Conservation (phyloP, 2,113 vertebrate species). For the Notarius quadriscutis region DNA sequence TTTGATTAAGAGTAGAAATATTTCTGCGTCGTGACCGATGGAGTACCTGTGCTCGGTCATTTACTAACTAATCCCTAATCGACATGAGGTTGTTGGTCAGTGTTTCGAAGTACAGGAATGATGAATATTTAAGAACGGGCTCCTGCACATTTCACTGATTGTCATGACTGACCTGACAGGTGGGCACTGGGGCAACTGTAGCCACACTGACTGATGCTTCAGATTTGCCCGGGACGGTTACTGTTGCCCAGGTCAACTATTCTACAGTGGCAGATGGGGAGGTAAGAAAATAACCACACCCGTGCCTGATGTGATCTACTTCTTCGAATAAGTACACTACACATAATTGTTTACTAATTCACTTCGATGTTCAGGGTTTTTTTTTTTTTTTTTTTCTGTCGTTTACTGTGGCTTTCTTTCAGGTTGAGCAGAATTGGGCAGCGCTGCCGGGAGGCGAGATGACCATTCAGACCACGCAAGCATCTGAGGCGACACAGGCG, state of each 20-base stretch:
- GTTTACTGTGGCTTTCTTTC: neutral
- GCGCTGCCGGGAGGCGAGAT: conserved; percentile 94
- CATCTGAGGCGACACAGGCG: conserved; percentile 94
- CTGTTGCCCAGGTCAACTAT: conserved; percentile 96
- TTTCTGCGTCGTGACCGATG: neutral
- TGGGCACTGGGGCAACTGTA: conserved; percentile 94
- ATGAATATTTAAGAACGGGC: neutral
- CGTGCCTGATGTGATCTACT: neutral
- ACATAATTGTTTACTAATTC: neutral
- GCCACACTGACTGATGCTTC: conserved; percentile 95
- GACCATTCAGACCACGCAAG: conserved; percentile 98
- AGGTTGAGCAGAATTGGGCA: conserved; percentile 89
- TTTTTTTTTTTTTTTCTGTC: neutral
- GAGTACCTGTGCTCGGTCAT: neutral
- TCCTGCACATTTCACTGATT: neutral
- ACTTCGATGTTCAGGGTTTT: neutral
- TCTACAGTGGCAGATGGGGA: conserved; percentile 92
- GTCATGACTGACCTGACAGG: conserved; percentile 66
- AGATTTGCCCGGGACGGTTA: conserved; percentile 91
- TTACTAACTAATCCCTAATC: neutral
- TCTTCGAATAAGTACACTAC: neutral
- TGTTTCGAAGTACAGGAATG: neutral
- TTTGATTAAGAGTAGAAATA: neutral
- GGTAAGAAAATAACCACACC: conserved; percentile 68
- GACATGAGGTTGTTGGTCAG: neutral